Conservation (phyloP, 2,888 invertebrate genomes). For the Drosophila engyochracea region DNA sequence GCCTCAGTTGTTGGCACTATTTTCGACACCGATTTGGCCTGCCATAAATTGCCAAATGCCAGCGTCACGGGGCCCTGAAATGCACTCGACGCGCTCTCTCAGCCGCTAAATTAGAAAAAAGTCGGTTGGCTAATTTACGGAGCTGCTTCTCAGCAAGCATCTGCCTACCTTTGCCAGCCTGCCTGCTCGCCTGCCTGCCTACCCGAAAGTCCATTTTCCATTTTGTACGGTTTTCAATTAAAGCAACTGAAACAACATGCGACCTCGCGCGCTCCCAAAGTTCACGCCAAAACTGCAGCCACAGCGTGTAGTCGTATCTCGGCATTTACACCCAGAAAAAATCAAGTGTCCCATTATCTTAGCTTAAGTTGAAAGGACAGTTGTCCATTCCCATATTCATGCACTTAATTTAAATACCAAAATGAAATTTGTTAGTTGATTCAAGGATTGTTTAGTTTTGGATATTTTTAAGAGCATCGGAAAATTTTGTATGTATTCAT, state of each 20-base stretch:
- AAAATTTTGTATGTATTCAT: not conserved
- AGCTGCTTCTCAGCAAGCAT: constrained; percentile 34
- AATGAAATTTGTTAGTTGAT: not conserved
- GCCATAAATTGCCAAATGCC: constrained; percentile 78
- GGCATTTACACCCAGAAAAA: constrained; percentile 2
- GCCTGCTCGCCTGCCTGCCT: constrained; percentile 19
- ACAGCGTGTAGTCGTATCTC: constrained; percentile 1
- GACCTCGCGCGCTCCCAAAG: constrained; percentile 71
- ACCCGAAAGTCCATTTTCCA: constrained; percentile 72
- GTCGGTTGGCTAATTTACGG: constrained; percentile 67
- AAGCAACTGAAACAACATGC: constrained; percentile 59
- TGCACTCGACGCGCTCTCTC: constrained; percentile 61
- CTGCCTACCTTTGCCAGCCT: constrained; percentile 1
- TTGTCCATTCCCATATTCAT: not conserved
- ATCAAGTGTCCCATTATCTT: not conserved
- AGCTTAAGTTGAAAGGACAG: not conserved
- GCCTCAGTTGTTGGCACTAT: constrained; percentile 72
- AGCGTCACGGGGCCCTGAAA: constrained; percentile 68
- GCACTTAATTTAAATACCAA: not conserved
- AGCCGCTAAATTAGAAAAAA: constrained; percentile 66
- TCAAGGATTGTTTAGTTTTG: not conserved
- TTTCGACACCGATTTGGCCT: constrained; percentile 78
- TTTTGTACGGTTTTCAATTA: constrained; percentile 76
- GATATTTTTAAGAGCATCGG: not conserved
- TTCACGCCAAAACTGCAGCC: constrained; percentile 49